A percentile compares a stretch with the other conserved stretches of the same genome.
Evolutionary conservation across 2,113 vertebrate genomes (phyloP).

Genomic region (Indicator maculatus): DNA sequence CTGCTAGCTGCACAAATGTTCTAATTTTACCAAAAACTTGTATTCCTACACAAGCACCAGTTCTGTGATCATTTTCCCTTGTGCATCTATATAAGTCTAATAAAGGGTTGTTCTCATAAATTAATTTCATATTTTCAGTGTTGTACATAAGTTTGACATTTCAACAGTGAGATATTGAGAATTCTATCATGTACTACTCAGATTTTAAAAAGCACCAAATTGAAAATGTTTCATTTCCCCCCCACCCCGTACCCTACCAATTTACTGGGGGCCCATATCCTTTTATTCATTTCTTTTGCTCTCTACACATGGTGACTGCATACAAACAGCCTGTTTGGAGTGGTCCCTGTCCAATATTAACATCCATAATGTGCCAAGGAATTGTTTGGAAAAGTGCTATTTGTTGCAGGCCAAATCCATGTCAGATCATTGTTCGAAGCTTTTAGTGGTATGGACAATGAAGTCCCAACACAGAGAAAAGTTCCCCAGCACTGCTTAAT

Average conservation of each 20-base stretch:
- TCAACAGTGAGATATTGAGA: neutral
- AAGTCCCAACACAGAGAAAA: neutral
- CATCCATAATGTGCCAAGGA: neutral
- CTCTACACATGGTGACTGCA: neutral
- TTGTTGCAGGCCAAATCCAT: neutral
- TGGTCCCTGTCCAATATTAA: neutral
- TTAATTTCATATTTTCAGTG: too few relatives aligned
- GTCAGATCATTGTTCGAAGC: neutral
- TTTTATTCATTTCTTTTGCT: neutral
- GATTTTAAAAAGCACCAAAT: neutral
- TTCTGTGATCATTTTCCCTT: neutral
- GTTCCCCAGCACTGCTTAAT: neutral
- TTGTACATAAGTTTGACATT: too few relatives aligned
- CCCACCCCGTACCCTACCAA: rapidly evolving
- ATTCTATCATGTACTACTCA: neutral
- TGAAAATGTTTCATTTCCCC: neutral
- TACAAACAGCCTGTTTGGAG: neutral
- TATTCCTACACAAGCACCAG: neutral
- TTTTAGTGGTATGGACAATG: neutral
- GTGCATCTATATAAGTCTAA: neutral
- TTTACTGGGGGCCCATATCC: too few relatives aligned
- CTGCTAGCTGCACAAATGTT: neutral
- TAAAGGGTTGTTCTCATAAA: neutral
- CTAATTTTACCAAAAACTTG: neutral
- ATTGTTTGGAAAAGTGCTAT: neutral